Evolutionary conservation across 2,113 vertebrate species (phyloP).

Genomic region (Thamnaconus septentrionalis): DNA sequence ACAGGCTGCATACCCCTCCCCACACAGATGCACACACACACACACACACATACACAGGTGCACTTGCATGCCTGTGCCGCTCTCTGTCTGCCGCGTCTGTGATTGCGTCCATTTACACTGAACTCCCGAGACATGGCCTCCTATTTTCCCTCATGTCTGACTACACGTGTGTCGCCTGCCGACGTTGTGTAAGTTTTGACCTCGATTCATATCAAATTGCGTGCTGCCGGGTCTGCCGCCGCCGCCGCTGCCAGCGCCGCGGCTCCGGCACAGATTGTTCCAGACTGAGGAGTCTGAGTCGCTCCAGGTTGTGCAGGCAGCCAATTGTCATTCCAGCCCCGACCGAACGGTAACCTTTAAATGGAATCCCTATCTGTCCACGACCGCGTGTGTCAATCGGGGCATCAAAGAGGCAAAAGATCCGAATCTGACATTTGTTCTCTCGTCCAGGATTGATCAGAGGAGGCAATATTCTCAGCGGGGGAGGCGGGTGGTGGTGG

Average conservation of each 20-base stretch:
- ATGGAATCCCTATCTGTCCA: slow-evolving; percentile 60
- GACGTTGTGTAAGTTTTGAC: slow-evolving; percentile 57
- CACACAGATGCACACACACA: slow-evolving; percentile 9
- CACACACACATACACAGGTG: slow-evolving; percentile 1
- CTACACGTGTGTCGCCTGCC: slow-evolving; percentile 36
- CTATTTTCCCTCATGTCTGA: slow-evolving; percentile 51
- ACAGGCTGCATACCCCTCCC: slow-evolving; percentile 30
- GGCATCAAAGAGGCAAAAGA: slow-evolving; percentile 45
- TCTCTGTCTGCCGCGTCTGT: slow-evolving; percentile 46
- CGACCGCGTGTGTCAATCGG: slow-evolving; percentile 44
- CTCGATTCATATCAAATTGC: slow-evolving; percentile 60
- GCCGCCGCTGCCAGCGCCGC: neutral
- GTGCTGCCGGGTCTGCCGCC: slow-evolving; percentile 19
- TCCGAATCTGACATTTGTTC: slow-evolving; percentile 74
- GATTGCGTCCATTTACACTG: slow-evolving; percentile 58
- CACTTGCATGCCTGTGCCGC: slow-evolving; percentile 14
- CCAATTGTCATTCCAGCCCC: slow-evolving; percentile 64
- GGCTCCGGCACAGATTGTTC: slow-evolving; percentile 50
- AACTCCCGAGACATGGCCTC: slow-evolving; percentile 49
- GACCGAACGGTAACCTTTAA: slow-evolving; percentile 63
- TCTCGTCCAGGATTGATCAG: slow-evolving; percentile 64
- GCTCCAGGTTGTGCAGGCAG: slow-evolving; percentile 20
- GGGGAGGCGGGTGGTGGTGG: slow-evolving; percentile 20
- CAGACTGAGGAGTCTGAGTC: slow-evolving; percentile 31
- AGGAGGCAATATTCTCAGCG: slow-evolving; percentile 28